A percentile compares a stretch with the other conserved stretches of the same genome.
These are phyloP conservation scores for Melanerpes aurifrons DNA, from an alignment of 2,113 vertebrate species.

Conservation along the genomic window DNA sequence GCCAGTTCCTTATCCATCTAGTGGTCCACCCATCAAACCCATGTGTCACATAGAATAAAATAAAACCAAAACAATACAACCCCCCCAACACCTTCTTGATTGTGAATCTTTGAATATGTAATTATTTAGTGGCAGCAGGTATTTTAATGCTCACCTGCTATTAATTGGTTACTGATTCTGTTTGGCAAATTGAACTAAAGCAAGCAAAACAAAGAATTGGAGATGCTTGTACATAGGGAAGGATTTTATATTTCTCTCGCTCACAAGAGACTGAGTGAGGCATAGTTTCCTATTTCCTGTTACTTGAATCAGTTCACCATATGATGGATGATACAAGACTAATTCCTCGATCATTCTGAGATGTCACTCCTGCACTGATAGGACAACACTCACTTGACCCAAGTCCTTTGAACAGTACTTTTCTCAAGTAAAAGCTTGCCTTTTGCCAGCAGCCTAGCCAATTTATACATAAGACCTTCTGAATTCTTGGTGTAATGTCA, in stretches of 20 bases:
- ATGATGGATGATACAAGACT: neutral
- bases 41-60: no score
- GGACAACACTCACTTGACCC: neutral
- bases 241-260: neutral
- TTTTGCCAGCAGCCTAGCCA: neutral
- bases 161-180: neutral
- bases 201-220: neutral
- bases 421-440: neutral
- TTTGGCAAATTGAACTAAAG: conserved; percentile 17
- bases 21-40: no score
- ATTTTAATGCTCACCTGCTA: neutral
- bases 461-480: neutral
- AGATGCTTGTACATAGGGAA: neutral
- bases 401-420: neutral
- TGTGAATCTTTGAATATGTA: neutral
- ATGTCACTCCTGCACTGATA: neutral
- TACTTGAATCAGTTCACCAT: neutral
- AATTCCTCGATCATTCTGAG: neutral
- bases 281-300: neutral
- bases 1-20: no score
- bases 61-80: neutral
- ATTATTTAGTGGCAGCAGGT: conserved; percentile 25
- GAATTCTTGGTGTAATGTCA: neutral
- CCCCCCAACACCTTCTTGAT: neutral
- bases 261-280: neutral